phyloP scores from a whole-genome alignment of 2,113 vertebrate species.

The Notiomystis cincta region DNA sequence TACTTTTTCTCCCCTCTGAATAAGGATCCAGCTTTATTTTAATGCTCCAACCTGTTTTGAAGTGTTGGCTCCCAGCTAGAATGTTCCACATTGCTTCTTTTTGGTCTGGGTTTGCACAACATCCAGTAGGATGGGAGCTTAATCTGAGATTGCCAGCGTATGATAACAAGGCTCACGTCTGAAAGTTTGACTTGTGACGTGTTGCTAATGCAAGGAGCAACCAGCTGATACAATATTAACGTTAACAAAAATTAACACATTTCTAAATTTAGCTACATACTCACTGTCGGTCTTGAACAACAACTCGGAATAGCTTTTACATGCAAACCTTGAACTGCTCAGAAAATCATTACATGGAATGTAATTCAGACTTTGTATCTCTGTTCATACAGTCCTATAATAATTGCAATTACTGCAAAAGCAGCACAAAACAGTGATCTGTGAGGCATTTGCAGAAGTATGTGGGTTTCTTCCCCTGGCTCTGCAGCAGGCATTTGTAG shows the following conservation, averaged over 20 bases:
- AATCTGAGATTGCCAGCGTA: neutral
- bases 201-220: neutral
- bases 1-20: neutral
- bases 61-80: neutral
- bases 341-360: neutral
- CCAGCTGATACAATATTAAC: neutral
- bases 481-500: neutral
- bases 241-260: neutral
- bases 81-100: neutral
- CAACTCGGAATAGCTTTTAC: neutral
- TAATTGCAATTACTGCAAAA: slow-evolving; percentile 27
- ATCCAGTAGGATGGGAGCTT: neutral
- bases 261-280: slow-evolving; percentile 35
- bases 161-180: neutral
- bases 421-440: neutral
- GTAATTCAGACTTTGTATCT: neutral
- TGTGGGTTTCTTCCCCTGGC: slow-evolving; percentile 10
- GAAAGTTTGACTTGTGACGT: neutral
- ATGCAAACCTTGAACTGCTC: slow-evolving; percentile 14
- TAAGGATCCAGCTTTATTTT: neutral
- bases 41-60: neutral
- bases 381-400: neutral
- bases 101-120: neutral
- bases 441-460: slow-evolving; percentile 9
- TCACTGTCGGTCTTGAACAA: slow-evolving; percentile 21